phyloP scores from a whole-genome alignment of 2,113 vertebrate genomes.

The Petromus typicus region DNA sequence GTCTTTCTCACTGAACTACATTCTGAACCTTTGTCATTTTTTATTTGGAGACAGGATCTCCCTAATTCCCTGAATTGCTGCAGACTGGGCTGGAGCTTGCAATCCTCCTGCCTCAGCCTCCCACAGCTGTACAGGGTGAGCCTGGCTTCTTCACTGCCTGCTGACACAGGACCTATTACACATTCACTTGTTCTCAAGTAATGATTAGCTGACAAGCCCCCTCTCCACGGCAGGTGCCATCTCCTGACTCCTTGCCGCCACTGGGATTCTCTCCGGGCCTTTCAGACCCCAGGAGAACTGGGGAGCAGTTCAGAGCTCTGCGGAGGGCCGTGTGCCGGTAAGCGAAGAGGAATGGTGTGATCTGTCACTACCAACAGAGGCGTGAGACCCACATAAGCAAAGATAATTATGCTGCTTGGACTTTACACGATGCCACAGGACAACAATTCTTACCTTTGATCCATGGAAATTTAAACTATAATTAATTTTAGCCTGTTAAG shows the following conservation, averaged over 20 bases:
- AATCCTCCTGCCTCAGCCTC: neutral
- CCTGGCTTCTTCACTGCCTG: neutral
- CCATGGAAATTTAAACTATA: neutral
- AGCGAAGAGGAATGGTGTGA: neutral
- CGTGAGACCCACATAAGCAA: too few relatives aligned
- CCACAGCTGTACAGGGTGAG: neutral
- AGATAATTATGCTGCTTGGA: neutral
- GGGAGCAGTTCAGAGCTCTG: neutral
- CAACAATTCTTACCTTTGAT: conserved; percentile 1
- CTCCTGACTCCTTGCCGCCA: neutral
- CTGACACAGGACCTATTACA: neutral
- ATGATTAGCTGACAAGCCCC: neutral
- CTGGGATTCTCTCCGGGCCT: neutral
- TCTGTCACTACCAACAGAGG: neutral
- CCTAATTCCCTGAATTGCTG: neutral
- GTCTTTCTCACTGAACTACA: neutral
- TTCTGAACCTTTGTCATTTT: neutral
- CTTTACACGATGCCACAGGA: neutral
- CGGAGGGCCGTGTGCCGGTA: neutral
- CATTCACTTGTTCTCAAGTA: neutral
- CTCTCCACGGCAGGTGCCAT: neutral
- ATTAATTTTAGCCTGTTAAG: conserved; percentile 31
- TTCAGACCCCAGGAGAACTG: neutral
- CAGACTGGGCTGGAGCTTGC: neutral
- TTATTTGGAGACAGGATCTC: neutral